Percentiles rank a stretch among this genome's conserved stretches.
Conservation (phyloP, 2,888 invertebrate species). For the Harpagoxenus sublaevis region DNA sequence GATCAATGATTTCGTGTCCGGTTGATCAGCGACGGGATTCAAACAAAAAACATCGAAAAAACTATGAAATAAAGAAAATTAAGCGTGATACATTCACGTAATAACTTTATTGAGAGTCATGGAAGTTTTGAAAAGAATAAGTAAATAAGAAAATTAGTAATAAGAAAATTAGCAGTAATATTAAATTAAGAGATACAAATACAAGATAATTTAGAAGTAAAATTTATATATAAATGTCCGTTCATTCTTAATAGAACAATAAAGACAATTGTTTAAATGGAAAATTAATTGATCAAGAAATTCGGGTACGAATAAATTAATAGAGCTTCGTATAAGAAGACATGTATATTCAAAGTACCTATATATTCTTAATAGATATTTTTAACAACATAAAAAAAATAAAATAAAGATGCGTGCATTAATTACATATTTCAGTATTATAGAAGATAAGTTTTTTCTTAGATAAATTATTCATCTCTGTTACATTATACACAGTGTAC, state of each 20-base stretch:
- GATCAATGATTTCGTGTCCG: background rate
- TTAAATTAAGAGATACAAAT: background rate
- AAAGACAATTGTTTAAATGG: background rate
- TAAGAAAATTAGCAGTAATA: background rate
- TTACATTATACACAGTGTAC: background rate
- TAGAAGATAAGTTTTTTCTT: background rate
- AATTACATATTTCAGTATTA: background rate
- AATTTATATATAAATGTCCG: background rate
- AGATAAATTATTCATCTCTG: background rate
- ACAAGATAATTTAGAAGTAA: background rate
- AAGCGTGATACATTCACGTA: background rate
- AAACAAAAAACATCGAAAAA: background rate
- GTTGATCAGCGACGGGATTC: background rate
- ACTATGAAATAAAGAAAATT: background rate
- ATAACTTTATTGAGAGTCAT: background rate
- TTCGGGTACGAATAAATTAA: background rate
- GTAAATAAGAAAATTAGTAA: background rate
- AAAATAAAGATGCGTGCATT: background rate
- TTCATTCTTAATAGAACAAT: background rate
- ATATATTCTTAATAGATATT: background rate
- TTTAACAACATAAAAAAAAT: background rate
- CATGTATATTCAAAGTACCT: background rate
- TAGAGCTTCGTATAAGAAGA: background rate
- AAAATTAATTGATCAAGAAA: background rate
- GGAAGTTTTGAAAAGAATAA: background rate